phyloP scores from a whole-genome alignment of 2,797 vertebrate species.

The Ceryle rudis region DNA sequence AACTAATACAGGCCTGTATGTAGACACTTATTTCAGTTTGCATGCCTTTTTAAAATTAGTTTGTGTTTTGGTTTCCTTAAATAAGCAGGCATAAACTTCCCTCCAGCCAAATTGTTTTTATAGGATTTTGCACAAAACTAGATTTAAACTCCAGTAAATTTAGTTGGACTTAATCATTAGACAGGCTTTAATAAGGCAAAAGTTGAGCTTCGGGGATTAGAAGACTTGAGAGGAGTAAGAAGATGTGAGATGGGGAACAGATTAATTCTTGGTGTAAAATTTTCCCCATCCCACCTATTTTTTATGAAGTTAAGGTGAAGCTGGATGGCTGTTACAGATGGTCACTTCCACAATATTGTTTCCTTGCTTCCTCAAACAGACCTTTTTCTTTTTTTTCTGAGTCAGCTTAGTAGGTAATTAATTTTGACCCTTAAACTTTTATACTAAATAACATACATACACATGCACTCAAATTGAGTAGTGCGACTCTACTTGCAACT shows the following conservation, averaged over 20 bases:
- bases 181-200: background rate
- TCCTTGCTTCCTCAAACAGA: background rate
- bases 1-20: background rate
- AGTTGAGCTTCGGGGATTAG: background rate
- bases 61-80: background rate
- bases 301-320: background rate
- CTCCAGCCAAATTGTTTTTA: background rate
- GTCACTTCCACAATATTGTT: background rate
- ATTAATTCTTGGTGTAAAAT: background rate
- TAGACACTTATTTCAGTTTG: background rate
- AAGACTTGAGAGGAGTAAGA: background rate
- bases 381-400: background rate
- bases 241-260: background rate
- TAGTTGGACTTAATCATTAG: background rate
- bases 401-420: background rate
- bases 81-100: background rate
- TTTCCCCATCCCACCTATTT: background rate
- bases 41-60: background rate
- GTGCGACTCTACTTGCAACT: background rate
- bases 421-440: background rate
- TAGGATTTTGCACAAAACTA: background rate
- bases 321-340: background rate
- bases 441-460: fast-evolving
- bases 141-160: background rate
- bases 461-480: background rate